A percentile compares a stretch with the other conserved stretches of the same genome.
These are phyloP conservation scores for Nephrotoma guestfalica DNA, from an alignment of 2,888 invertebrate genomes.

Conservation along the genomic window DNA sequence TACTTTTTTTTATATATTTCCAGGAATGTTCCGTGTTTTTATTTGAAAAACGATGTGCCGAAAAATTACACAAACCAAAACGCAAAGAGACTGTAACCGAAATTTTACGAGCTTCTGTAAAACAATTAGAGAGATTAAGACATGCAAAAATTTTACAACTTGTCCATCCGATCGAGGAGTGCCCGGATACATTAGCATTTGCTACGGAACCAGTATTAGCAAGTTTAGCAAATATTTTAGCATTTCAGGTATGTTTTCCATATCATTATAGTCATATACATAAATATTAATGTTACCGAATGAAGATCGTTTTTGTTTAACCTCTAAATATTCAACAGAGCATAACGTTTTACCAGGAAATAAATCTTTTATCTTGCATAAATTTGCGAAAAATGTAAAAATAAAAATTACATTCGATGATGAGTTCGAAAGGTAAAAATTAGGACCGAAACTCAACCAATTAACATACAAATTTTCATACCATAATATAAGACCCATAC, in stretches of 20 bases:
- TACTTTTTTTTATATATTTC: constrained; percentile 18
- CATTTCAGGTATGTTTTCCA: constrained; percentile 50
- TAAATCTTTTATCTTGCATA: no score
- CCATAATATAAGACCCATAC: no score
- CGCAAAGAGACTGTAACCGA: constrained; percentile 86
- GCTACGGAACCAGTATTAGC: constrained; percentile 85
- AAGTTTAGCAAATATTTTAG: constrained; percentile 78
- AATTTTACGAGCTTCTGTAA: constrained; percentile 62
- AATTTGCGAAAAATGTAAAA: no score
- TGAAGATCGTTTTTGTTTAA: no score
- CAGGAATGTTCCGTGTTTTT: constrained; percentile 90
- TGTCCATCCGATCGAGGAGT: constrained; percentile 63
- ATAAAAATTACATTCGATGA: no score
- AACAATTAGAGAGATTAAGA: constrained; percentile 63
- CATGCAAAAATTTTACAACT: constrained; percentile 68
- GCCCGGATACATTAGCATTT: constrained; percentile 78
- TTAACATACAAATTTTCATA: no score
- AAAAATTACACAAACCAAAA: constrained; percentile 84
- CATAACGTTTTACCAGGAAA: no score
- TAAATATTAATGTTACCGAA: no score
- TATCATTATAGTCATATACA: background rate
- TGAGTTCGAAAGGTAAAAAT: no score
- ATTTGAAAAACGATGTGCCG: constrained; percentile 84
- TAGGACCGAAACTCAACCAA: no score
- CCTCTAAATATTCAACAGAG: no score